These are phyloP conservation scores for Bemisia tabaci DNA, from an alignment of 1,140 invertebrate species.

Conservation along the genomic window DNA sequence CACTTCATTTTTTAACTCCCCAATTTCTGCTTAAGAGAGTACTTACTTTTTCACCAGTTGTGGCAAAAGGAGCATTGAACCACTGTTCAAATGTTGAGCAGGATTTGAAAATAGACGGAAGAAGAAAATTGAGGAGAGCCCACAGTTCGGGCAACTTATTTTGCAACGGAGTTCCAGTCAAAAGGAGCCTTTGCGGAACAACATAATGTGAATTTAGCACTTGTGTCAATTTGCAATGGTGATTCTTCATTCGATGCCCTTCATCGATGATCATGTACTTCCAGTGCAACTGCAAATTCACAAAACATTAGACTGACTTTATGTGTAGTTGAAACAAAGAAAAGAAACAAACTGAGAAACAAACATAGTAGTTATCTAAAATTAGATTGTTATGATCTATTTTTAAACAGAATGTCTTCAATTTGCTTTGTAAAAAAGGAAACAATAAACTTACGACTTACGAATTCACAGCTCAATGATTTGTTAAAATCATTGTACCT, in stretches of 20 bases:
- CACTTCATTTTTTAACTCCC: too few relatives aligned
- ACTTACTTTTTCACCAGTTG: slow-evolving; percentile 79
- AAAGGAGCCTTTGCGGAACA: slow-evolving; percentile 82
- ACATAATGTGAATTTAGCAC: slow-evolving; percentile 91
- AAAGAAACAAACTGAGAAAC: background rate
- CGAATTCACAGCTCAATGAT: too few relatives aligned
- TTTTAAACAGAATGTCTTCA: too few relatives aligned
- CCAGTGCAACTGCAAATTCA: slow-evolving; percentile 60
- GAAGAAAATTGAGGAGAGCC: slow-evolving; percentile 94
- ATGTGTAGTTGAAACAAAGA: background rate
- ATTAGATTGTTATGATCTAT: too few relatives aligned
- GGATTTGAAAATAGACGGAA: slow-evolving; percentile 96
- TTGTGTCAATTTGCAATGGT: slow-evolving; percentile 97
- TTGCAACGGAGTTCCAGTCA: slow-evolving; percentile 96
- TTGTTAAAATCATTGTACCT: too few relatives aligned
- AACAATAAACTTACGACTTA: too few relatives aligned
- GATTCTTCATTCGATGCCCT: slow-evolving; percentile 99
- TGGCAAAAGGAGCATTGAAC: slow-evolving; percentile 99
- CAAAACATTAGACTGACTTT: background rate
- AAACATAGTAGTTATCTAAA: background rate
- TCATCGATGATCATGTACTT: slow-evolving; percentile 99
- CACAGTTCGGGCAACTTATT: slow-evolving; percentile 96
- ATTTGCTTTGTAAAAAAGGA: too few relatives aligned
- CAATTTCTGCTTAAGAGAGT: too few relatives aligned
- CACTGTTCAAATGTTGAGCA: slow-evolving; percentile 98